Base-by-base conservation (phyloP, 1,140 invertebrate species). In the Nymphalis io region DNA sequence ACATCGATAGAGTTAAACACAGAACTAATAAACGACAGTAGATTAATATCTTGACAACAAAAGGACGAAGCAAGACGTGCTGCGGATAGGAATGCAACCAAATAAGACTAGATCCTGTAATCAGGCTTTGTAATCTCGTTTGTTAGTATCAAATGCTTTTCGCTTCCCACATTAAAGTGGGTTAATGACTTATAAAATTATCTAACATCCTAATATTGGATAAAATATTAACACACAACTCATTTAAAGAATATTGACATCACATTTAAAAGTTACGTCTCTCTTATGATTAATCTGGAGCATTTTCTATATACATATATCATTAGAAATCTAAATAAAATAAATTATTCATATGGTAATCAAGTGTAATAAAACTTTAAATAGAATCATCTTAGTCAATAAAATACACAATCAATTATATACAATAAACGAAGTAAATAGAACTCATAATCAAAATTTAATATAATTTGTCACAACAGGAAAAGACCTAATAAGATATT, bases 391-490 rank as follows among this genome's bases (percentile, higher is more conserved):
- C n/a, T n/a, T n/a, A n/a, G n/a, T n/a, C 27, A 8, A 60, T 15
- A 40, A 46, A 46, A 46, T n/a, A 46, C 15, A 18, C 15, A 46
- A n/a, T n/a, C 15, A 46, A 46, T 46, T n/a, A 15, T n/a, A 46
- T n/a, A 46, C 16, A 18, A 6, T 4, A 46, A 15, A 46, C 6
- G 44, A n/a, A 1, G 8, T 18, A 4, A 46, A 16, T 33, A 33
- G 1, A 33, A 8, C 27, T 8, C 5, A 33, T 8, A 33, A 8
- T 44, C 4, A 15, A 13, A 44, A 3, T n/a, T 11, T 21, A 11
- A 53, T 10, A 3, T 53, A 27, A 53, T 53, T 53, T 53, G 51
- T 53, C 33, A 63, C 39, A 60, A 23, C 33, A 60, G 59, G 23
- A 53, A 63, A 23, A 53, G 18, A 18, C 16, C 16, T 15, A 63